Evolutionary conservation across 2,888 invertebrate species (phyloP), one percentile per base, ranked within the genome.

Genomic region (Dione juno): DNA sequence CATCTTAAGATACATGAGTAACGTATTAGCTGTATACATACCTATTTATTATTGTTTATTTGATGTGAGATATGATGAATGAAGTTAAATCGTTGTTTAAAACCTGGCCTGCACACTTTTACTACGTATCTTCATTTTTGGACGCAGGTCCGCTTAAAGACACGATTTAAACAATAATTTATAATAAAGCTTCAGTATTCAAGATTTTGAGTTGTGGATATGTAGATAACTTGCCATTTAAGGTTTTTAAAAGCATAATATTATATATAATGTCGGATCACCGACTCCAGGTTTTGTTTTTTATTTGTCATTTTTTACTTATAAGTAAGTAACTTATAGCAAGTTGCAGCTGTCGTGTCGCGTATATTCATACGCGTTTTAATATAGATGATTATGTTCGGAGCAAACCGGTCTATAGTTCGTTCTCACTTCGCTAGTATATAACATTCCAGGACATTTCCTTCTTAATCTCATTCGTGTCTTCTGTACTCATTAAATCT

Each of bases 1-100:
- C 10, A n/a, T 10, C n/a, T 35, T 37, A 13, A n/a, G 16, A 19
- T 37, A 58, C 3, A 8, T 1, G 8, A 41, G 19, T 21, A 58
- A 41, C 13, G 19, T n/a, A 10, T 58, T 41, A 0, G 1, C 8
- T 9, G 9, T 35, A 35, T 59, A 14, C 13, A 14, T 59, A 35
- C 28, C 3, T 21, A 21, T 58, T 41, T 58, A 14, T n/a, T 54
- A 59, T 28, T 41, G 21, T 59, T 43, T 59, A 59, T 59, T 43
- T 58, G 41, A 13, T 21, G 13, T n/a, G 14, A n/a, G 10, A 21
- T 43, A 43, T 21, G n/a, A 43, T 10, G 58, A 14, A 59, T 21
- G 43, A 3, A 14, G 9, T 43, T 43, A n/a, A 43, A 43, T 43
- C 14, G 43, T 59, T 43, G n/a, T 21, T 9, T 13, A 8, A n/a